Evolutionary conservation across 1,140 invertebrate species (phyloP), one percentile per base, ranked within the genome.

Genomic region (Nixonia krombeini): DNA sequence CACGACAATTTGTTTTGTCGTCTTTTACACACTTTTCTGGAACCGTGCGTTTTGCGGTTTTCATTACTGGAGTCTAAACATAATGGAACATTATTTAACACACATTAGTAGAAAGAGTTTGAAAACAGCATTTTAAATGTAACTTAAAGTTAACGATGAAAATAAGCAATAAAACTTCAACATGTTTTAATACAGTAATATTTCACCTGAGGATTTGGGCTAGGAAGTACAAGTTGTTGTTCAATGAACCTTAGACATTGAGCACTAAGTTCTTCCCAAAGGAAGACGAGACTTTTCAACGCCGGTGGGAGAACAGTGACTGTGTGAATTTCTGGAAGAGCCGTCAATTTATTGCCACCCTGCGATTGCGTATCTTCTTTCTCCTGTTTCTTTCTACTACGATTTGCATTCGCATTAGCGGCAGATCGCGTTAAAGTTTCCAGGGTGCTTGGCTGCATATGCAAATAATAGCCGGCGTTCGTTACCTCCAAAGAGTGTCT

Each of bases 241-340:
- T 87, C 82, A 33, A 92, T 89, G 0, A 90, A 89, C 72, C 91
- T 89, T 0, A 93, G 82, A 68, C 89, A 91, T 70, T 88, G 90
- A 6, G 85, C 79, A 31, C 90, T 91, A n/a, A 97, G 84, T 61
- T 95, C 92, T 75, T 97, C 95, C 96, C 96, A 98, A 4, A 98
- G 84, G 55, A 92, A 89, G 1, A 94, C 91, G 3, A 94, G 80
- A 81, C 90, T 90, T 75, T 94, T 93, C 3, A 98, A 80, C 0
- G 96, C 94, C 0, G 95, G 93, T 2, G 96, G 96, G 29, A 97
- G 75, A 0, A 92, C 91, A 28, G 89, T 89, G 7, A 91, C 89
- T 0, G 91, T 90, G 17, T 90, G 86, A 67, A 86, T 85, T 38
- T 83, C 81, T 40, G 66, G 85, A 41, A 74, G 70, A 21, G 55